A percentile compares a stretch with the other conserved stretches of the same genome.
These are phyloP conservation scores for Heterohyrax brucei DNA, from an alignment of 2,797 vertebrate genomes.

Conservation along the genomic window DNA sequence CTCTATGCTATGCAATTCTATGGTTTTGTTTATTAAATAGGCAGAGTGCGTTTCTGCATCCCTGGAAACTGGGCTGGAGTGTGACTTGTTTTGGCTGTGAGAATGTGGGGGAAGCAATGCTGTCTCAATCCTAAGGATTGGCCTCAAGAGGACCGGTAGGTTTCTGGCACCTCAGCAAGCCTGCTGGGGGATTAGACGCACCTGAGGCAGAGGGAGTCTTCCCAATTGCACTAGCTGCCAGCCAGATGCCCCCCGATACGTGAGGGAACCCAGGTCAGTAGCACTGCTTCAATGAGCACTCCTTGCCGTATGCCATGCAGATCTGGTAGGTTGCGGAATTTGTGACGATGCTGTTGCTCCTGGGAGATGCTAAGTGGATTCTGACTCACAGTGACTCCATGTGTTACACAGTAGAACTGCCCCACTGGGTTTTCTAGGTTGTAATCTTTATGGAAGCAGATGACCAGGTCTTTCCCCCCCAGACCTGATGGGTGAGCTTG, in stretches of 20 bases:
- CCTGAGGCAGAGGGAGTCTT: too few relatives aligned
- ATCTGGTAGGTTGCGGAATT: not conserved
- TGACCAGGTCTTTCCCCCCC: too few relatives aligned
- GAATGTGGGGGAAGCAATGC: not conserved
- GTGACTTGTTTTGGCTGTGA: not conserved
- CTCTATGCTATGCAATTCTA: not conserved
- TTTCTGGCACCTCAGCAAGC: not conserved
- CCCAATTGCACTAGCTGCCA: fast-evolving
- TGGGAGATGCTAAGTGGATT: not conserved
- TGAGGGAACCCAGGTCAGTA: not conserved
- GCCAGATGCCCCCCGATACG: not conserved
- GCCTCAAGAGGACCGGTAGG: not conserved
- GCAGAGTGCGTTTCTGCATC: too few relatives aligned
- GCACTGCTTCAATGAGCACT: not conserved
- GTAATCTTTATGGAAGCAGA: not conserved
- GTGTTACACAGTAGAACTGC: not conserved
- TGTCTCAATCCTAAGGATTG: not conserved
- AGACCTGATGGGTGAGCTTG: too few relatives aligned
- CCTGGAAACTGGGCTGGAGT: not conserved
- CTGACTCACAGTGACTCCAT: not conserved
- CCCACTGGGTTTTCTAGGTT: not conserved
- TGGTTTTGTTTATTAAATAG: not conserved
- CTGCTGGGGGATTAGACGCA: not conserved
- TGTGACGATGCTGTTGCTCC: not conserved
- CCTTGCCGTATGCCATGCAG: not conserved